Evolutionary conservation across 1,140 invertebrate genomes (phyloP), one percentile per base, ranked within the genome.

Genomic region (Rhyzopertha dominica): DNA sequence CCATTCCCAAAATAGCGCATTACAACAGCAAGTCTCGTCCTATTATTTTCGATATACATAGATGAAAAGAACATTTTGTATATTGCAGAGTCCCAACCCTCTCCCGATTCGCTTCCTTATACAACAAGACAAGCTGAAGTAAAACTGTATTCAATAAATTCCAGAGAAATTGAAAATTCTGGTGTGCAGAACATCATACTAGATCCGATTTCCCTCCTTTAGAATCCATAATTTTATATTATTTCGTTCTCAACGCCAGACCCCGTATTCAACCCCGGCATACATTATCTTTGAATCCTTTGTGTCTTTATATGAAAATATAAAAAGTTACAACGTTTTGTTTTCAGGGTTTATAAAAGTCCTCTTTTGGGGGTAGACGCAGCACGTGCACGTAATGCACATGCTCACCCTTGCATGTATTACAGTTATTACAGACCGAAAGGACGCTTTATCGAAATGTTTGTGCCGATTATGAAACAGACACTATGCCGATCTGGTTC

Each of bases 131-230:
- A 26, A 26, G 31, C 39, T 43, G 43, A 50, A 44, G 41, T 41
- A 41, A 45, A 49, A 49, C 41, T 50, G 48, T 50, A 50, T 45
- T 31, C 42, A 50, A 50, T 50, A 50, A 50, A 50, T 50, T 50
- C 32, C n/a, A 19, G 23, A 30, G 34, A 40, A 45, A 50, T 50
- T 50, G 43, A 44, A 45, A 45, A 45, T 50, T 50, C 42, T 38
- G 34, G 39, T 43, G 24, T 43, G 34, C 39, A 43, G 40, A 49
- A 43, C 46, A 47, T 42, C 46, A 47, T 47, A 41, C 46, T 47
- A 39, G 47, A 43, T 32, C 47, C 43, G 46, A 48, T 48, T 48
- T 37, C 39, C 37, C 18, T 48, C 30, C 39, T 49, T 49, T 43
- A 43, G 39, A 43, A 49, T 43, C 34, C 47, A 43, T 49, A 49